Conservation (phyloP, 2,888 invertebrate genomes). For the Chirona hameri region DNA sequence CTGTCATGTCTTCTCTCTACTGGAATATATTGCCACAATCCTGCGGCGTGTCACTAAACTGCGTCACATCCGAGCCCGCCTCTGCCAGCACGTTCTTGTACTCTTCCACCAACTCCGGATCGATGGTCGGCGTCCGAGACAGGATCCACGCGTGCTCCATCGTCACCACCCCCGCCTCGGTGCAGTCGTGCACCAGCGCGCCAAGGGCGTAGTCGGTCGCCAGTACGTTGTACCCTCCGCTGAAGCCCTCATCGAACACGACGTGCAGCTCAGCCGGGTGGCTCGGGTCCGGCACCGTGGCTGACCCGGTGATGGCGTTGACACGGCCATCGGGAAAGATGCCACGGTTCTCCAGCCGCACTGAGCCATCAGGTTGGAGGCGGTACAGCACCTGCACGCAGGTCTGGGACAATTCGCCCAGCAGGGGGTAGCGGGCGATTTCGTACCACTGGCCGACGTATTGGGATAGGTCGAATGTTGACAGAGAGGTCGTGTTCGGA, state of each 20-base stretch:
- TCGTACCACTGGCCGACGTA: slow-evolving; percentile 5
- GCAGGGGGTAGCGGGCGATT: neutral
- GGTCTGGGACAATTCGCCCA: neutral
- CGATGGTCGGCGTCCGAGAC: neutral
- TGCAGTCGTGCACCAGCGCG: neutral
- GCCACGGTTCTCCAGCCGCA: neutral
- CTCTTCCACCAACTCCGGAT: neutral
- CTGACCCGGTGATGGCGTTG: neutral
- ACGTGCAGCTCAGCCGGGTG: neutral
- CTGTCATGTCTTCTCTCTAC: too few species aligned
- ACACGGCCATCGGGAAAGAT: neutral
- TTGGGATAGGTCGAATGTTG: neutral
- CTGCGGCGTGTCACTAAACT: neutral
- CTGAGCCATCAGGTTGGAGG: neutral
- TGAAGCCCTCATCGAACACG: slow-evolving; percentile 1
- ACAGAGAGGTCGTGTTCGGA: too few species aligned
- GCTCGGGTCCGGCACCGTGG: neutral
- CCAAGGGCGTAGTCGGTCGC: neutral
- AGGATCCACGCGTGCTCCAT: neutral
- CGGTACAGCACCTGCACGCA: neutral
- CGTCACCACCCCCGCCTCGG: neutral
- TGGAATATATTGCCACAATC: neutral
- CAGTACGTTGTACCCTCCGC: neutral
- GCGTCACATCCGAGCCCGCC: neutral
- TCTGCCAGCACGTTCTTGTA: neutral